Conservation (phyloP, 2,113 vertebrate species). For the Paramisgurnus dabryanus region DNA sequence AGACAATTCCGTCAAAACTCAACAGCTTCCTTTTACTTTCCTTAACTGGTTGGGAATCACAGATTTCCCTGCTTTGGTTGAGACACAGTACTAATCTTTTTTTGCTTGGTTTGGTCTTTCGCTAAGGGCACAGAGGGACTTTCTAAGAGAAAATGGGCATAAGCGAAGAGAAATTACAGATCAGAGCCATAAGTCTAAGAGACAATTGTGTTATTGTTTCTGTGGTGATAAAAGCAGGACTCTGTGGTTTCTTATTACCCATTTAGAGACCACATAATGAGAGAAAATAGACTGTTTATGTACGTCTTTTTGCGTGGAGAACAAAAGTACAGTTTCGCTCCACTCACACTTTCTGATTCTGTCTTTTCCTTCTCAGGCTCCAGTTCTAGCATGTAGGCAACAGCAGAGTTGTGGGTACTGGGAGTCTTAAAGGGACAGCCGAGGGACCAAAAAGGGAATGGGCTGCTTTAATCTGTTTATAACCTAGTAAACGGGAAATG, state of each 20-base stretch:
- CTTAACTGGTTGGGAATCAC: neutral
- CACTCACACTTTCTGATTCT: neutral
- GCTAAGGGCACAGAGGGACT: neutral
- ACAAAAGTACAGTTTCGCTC: neutral
- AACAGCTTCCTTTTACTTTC: conserved; percentile 2
- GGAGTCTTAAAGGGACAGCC: neutral
- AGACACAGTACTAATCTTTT: neutral
- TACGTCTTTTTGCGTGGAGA: neutral
- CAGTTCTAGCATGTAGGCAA: neutral
- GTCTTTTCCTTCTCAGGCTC: neutral
- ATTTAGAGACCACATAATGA: neutral
- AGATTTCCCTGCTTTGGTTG: neutral
- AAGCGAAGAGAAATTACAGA: conserved; percentile 1
- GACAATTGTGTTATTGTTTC: conserved; percentile 15
- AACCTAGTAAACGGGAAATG: neutral
- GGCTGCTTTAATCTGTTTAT: conserved; percentile 25
- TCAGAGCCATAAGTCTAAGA: neutral
- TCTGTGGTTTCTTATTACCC: conserved; percentile 8
- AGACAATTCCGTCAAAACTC: neutral
- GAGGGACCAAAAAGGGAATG: neutral
- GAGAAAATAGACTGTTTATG: neutral
- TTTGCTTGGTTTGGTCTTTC: neutral
- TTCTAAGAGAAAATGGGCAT: neutral
- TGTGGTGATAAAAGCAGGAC: neutral
- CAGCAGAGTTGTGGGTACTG: neutral